phyloP scores from a whole-genome alignment of 2,113 vertebrate genomes.

The Mormoops blainvillei region DNA sequence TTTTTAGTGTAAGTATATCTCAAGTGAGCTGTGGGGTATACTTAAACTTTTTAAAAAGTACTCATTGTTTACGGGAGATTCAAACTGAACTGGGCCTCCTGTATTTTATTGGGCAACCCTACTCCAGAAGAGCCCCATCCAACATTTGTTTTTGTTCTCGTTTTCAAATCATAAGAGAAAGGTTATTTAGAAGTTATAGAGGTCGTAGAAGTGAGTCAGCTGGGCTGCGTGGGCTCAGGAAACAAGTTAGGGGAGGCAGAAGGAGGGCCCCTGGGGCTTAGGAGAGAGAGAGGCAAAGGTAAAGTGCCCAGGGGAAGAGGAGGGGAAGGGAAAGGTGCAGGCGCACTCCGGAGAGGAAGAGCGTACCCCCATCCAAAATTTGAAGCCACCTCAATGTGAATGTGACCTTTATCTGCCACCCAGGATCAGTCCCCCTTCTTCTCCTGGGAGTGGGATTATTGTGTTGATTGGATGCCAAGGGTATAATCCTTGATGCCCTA shows the following conservation, averaged over 20 bases:
- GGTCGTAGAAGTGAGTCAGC: too few species aligned
- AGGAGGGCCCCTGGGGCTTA: too few species aligned
- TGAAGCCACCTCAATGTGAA: neutral
- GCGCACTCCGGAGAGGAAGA: neutral
- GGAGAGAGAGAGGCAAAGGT: neutral
- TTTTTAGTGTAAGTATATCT: neutral
- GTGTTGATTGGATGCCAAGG: neutral
- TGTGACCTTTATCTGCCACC: neutral
- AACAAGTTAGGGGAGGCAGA: too few species aligned
- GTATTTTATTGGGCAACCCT: neutral
- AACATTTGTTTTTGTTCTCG: neutral
- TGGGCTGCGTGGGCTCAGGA: too few species aligned
- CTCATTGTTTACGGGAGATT: neutral
- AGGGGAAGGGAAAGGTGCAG: neutral
- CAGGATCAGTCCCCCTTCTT: neutral
- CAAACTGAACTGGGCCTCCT: neutral
- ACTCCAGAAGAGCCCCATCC: neutral
- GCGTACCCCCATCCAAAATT: neutral
- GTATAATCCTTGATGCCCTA: fast-evolving
- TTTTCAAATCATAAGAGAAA: neutral
- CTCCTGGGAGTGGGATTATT: neutral
- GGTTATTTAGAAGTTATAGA: too few species aligned
- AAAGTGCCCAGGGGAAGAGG: too few species aligned
- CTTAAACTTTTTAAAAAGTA: neutral
- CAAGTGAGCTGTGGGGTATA: neutral